These are phyloP conservation scores for Ophioninae sp. DNA, from an alignment of 2,888 invertebrate genomes.

Conservation along the genomic window DNA sequence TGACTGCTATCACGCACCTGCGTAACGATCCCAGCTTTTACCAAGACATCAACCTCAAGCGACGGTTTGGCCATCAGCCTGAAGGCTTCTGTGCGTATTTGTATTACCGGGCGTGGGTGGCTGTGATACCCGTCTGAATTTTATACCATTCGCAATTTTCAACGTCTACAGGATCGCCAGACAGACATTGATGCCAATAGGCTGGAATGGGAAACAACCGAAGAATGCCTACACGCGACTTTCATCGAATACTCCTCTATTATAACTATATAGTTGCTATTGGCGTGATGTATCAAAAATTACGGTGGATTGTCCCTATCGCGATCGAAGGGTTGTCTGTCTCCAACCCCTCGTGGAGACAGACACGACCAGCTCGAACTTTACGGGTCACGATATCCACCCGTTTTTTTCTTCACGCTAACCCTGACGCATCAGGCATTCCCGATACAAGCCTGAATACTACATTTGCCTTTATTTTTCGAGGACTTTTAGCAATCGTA, in stretches of 20 bases:
- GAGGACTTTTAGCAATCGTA: too few species aligned
- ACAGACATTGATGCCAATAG: slow-evolving; percentile 37
- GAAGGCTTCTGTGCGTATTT: slow-evolving; percentile 7
- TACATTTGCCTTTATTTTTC: too few species aligned
- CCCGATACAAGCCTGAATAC: too few species aligned
- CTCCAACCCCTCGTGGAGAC: background rate
- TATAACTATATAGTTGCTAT: slow-evolving; percentile 4
- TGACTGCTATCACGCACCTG: slow-evolving; percentile 42
- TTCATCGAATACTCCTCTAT: slow-evolving; percentile 30
- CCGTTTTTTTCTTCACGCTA: too few species aligned
- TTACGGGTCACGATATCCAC: background rate
- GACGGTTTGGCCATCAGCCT: slow-evolving; percentile 10
- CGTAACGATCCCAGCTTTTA: slow-evolving; percentile 43
- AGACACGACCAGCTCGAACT: background rate
- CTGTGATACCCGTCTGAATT: background rate
- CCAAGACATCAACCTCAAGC: slow-evolving; percentile 37
- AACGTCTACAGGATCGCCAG: slow-evolving; percentile 18
- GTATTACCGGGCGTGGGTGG: background rate
- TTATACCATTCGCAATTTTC: slow-evolving; percentile 37
- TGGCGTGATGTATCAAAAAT: slow-evolving; percentile 37
- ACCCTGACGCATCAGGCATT: too few species aligned
- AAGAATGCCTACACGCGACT: slow-evolving; percentile 36
- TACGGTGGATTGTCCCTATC: slow-evolving; percentile 34
- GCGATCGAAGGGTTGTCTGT: slow-evolving; percentile 41
- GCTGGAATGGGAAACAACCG: slow-evolving; percentile 25